Percentiles rank a stretch among this genome's conserved stretches.
Conservation (phyloP, 2,113 vertebrate genomes). For the Rhegmatorhina hoffmannsi region DNA sequence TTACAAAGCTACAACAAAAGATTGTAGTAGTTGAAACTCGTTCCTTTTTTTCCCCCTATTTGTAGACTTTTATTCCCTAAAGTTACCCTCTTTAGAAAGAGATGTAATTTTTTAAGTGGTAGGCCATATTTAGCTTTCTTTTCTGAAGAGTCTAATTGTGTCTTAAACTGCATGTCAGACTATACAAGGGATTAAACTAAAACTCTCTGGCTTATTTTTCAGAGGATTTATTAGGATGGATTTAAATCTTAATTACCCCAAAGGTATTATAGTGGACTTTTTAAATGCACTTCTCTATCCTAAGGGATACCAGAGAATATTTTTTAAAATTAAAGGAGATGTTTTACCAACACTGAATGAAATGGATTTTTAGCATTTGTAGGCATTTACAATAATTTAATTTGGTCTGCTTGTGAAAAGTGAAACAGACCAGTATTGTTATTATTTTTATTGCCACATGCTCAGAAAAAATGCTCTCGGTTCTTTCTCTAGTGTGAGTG, state of each 20-base stretch:
- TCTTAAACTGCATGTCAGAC: not conserved
- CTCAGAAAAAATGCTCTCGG: not conserved
- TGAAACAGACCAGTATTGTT: not conserved
- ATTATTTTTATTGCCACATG: not conserved
- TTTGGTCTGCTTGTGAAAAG: not conserved
- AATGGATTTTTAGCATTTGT: not conserved
- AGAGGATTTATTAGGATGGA: not conserved
- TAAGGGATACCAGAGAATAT: not conserved
- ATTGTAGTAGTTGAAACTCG: not conserved
- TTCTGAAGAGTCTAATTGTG: not conserved
- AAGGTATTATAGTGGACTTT: not conserved
- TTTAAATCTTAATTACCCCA: not conserved
- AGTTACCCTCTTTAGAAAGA: not conserved
- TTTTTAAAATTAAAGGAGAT: not conserved
- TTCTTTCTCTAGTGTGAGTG: not conserved
- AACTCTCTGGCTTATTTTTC: not conserved
- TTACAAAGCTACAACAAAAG: not conserved
- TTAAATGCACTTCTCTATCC: not conserved
- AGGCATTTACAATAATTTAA: not conserved
- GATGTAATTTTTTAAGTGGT: not conserved
- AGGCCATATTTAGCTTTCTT: not conserved
- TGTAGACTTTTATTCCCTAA: not conserved
- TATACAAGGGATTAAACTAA: not conserved
- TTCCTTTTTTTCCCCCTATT: accelerated
- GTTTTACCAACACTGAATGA: not conserved